phyloP scores from a whole-genome alignment of 2,113 vertebrate genomes.

The Dascyllus trimaculatus region DNA sequence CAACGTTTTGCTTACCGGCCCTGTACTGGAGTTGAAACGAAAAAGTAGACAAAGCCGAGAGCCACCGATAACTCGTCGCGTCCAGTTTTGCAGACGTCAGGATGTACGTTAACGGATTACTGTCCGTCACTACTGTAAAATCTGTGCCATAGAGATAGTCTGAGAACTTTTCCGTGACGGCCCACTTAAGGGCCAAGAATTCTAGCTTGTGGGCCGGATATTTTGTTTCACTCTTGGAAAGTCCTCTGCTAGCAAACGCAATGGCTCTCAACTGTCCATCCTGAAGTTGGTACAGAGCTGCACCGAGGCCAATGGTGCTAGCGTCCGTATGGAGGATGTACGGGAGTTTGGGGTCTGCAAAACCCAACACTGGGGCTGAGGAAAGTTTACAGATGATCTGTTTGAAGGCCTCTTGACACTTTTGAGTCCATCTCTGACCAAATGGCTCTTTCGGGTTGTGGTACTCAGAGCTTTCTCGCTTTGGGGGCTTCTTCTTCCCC shows the following conservation, averaged over 20 bases:
- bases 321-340: constrained; percentile 34
- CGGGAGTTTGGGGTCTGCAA: not conserved
- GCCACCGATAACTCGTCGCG: too few species aligned
- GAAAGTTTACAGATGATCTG: not conserved
- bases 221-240: not conserved
- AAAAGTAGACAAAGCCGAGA: too few species aligned
- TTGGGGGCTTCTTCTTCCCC: not conserved
- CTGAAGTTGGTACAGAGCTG: not conserved
- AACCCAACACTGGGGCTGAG: constrained; percentile 11
- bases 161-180: too few species aligned
- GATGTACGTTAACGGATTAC: too few species aligned
- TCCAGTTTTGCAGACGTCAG: too few species aligned
- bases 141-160: too few species aligned
- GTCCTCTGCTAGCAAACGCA: not conserved
- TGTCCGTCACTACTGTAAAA: too few species aligned
- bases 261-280: not conserved
- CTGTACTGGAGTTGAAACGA: too few species aligned
- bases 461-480: not conserved
- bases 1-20: too few species aligned
- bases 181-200: too few species aligned
- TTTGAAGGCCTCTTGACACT: constrained; percentile 1
- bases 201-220: not conserved
- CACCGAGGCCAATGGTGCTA: not conserved
- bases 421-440: not conserved
- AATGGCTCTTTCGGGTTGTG: not conserved